phyloP scores from a whole-genome alignment of 2,888 invertebrate genomes.

The Plebejus anna region DNA sequence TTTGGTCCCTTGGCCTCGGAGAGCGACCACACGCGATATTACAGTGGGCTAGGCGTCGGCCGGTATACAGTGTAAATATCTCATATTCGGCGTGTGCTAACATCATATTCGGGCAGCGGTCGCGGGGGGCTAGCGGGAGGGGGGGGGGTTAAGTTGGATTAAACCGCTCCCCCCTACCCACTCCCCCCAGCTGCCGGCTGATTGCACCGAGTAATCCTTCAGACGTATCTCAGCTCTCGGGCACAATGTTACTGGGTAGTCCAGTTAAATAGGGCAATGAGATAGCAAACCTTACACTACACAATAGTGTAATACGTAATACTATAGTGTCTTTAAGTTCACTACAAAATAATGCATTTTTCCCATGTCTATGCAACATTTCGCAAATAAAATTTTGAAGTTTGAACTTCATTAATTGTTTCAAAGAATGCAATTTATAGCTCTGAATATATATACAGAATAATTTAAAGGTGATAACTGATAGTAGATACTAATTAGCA shows the following conservation, averaged over 20 bases:
- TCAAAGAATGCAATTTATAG: too few species aligned
- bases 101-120: not conserved
- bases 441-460: too few species aligned
- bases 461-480: too few species aligned
- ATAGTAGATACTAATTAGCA: too few species aligned
- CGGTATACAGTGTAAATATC: not conserved
- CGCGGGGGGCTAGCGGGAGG: not conserved
- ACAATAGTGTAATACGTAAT: too few species aligned
- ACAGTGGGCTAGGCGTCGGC: not conserved
- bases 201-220: not conserved
- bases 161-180: not conserved
- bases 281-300: too few species aligned
- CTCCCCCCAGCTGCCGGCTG: not conserved
- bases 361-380: too few species aligned
- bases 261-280: too few species aligned
- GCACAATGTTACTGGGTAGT: not conserved
- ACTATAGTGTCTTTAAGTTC: too few species aligned
- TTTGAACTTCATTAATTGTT: too few species aligned
- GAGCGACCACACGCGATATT: not conserved
- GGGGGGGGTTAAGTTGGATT: not conserved
- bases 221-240: not conserved
- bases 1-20: not conserved
- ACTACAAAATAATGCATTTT: too few species aligned
- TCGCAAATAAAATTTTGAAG: too few species aligned
- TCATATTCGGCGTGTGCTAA: not conserved